These are phyloP conservation scores for Megalurothrips usitatus DNA, from an alignment of 2,888 invertebrate species.

Conservation along the genomic window DNA sequence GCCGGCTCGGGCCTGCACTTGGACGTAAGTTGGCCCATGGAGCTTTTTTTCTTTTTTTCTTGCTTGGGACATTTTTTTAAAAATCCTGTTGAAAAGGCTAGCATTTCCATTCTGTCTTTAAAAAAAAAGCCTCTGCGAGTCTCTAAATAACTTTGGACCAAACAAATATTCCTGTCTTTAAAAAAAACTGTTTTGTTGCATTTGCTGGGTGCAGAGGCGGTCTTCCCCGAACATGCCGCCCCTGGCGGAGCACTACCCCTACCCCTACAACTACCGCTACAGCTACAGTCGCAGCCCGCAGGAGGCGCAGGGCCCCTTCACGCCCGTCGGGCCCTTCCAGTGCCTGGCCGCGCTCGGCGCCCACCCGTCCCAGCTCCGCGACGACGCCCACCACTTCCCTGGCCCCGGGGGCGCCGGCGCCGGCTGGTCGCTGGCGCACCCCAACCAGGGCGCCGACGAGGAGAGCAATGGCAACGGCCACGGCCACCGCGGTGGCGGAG, in stretches of 20 bases:
- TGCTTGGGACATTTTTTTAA: neutral
- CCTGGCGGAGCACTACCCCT: constrained; percentile 35
- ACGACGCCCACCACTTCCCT: constrained; percentile 38
- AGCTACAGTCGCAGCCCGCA: constrained; percentile 47
- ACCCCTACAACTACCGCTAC: neutral
- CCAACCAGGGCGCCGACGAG: constrained; percentile 42
- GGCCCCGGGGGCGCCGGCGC: neutral
- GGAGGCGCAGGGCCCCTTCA: constrained; percentile 53
- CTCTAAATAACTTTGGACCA: too few relatives aligned
- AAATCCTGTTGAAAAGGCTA: too few relatives aligned
- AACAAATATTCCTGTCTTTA: neutral
- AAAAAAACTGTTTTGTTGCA: neutral
- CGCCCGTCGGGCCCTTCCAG: constrained; percentile 56
- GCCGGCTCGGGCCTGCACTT: constrained; percentile 44
- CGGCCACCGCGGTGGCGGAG: neutral
- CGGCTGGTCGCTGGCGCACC: neutral
- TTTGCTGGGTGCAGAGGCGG: constrained; percentile 16
- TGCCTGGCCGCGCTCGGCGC: constrained; percentile 54
- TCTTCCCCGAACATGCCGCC: constrained; percentile 37
- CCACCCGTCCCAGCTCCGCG: constrained; percentile 40
- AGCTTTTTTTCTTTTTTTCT: neutral
- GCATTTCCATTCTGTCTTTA: neutral
- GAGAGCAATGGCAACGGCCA: constrained; percentile 38
- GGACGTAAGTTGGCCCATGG: neutral
- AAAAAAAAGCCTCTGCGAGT: too few relatives aligned